phyloP scores from a whole-genome alignment of 1,140 invertebrate genomes.

The Caenorhabditis latens region DNA sequence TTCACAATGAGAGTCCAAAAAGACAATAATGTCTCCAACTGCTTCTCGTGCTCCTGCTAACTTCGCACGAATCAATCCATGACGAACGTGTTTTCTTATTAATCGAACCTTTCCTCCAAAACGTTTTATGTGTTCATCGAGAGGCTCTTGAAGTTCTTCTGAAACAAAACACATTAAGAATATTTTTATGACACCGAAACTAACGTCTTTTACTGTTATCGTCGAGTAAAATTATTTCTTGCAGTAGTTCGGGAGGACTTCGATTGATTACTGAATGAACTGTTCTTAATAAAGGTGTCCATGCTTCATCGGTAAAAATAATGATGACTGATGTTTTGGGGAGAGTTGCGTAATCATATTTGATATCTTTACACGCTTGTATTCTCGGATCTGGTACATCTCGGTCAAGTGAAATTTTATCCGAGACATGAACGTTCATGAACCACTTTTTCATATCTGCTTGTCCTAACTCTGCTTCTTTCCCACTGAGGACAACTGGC shows the following conservation, averaged over 20 bases:
- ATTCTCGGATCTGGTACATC: slow-evolving; percentile 54
- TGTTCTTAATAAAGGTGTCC: slow-evolving; percentile 86
- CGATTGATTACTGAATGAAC: slow-evolving; percentile 89
- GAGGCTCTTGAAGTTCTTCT: slow-evolving; percentile 84
- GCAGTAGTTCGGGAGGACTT: slow-evolving; percentile 82
- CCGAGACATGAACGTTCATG: slow-evolving; percentile 67
- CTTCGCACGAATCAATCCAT: slow-evolving; percentile 87
- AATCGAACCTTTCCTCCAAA: slow-evolving; percentile 82
- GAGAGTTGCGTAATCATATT: slow-evolving; percentile 77
- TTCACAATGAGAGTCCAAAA: slow-evolving; percentile 96
- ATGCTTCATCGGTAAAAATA: slow-evolving; percentile 91
- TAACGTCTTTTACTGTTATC: slow-evolving; percentile 87
- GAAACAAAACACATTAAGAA: slow-evolving; percentile 37
- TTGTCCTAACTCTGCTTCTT: slow-evolving; percentile 57
- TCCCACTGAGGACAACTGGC: slow-evolving; percentile 57
- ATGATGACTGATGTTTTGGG: slow-evolving; percentile 84
- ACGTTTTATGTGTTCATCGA: slow-evolving; percentile 84
- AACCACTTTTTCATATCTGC: slow-evolving; percentile 68
- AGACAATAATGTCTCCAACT: slow-evolving; percentile 88
- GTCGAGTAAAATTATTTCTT: slow-evolving; percentile 90
- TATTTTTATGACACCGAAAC: not conserved
- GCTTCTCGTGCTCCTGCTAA: slow-evolving; percentile 86
- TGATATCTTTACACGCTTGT: slow-evolving; percentile 60
- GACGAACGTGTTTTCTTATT: slow-evolving; percentile 80
- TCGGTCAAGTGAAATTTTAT: slow-evolving; percentile 66